Evolutionary conservation across 1,140 invertebrate species (phyloP).

Genomic region (Euura lappo): DNA sequence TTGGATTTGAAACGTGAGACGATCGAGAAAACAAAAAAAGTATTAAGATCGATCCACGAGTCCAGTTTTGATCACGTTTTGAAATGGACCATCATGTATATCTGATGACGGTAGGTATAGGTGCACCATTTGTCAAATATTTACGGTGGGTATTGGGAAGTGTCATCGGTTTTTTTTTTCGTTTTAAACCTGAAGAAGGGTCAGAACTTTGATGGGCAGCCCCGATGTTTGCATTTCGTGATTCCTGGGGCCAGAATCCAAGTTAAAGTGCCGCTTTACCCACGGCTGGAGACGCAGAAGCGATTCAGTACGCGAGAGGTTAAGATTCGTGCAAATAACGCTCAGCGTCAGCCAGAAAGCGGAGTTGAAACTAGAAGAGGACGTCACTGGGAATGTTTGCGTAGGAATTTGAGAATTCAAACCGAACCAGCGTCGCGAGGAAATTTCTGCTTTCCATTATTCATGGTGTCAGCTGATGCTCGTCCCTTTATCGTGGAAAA

Average conservation of each 20-base stretch:
- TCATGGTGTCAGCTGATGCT: neutral
- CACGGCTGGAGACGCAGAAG: neutral
- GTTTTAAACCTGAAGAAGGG: neutral
- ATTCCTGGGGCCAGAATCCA: neutral
- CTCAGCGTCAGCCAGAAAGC: slow-evolving; percentile 17
- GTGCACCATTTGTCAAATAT: too few species aligned
- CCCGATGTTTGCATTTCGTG: neutral
- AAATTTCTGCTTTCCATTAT: neutral
- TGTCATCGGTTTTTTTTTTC: too few species aligned
- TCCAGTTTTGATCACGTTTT: too few species aligned
- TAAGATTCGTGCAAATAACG: slow-evolving; percentile 34
- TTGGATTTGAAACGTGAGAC: too few species aligned
- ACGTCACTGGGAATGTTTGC: slow-evolving; percentile 31
- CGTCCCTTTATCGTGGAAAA: too few species aligned
- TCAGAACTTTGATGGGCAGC: neutral
- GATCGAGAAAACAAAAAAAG: too few species aligned
- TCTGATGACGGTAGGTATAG: too few species aligned
- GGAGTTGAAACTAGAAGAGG: neutral
- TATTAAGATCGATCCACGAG: too few species aligned
- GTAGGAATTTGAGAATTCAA: slow-evolving; percentile 35
- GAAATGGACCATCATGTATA: too few species aligned
- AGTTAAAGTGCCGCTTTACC: neutral
- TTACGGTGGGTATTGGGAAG: too few species aligned
- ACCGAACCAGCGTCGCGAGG: neutral
- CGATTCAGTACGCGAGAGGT: neutral